Evolutionary conservation across 2,113 vertebrate species (phyloP).

Genomic region (Ranitomeya imitator): DNA sequence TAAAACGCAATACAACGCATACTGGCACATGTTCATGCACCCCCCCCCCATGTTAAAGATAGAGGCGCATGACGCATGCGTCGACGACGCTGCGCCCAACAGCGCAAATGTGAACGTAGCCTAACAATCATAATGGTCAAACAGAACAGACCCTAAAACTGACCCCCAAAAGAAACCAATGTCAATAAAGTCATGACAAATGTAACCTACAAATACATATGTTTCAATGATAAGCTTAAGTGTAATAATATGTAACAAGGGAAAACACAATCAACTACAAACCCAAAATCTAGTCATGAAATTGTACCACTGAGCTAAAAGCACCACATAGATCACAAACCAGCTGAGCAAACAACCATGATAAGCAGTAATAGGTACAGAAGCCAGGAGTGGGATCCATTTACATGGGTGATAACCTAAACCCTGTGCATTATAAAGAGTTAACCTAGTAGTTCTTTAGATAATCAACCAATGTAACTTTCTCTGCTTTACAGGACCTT

Average conservation of each 20-base stretch:
- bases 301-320: background rate
- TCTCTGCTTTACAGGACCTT: background rate
- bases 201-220: background rate
- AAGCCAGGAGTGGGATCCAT: background rate
- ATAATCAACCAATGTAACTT: conserved; percentile 11
- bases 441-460: background rate
- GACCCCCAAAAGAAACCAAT: background rate
- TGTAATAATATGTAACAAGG: too few relatives aligned
- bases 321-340: background rate
- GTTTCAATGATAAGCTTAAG: too few relatives aligned
- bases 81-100: too few relatives aligned
- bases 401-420: background rate
- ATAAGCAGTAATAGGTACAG: background rate
- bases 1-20: too few relatives aligned
- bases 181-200: background rate
- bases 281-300: background rate
- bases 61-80: too few relatives aligned
- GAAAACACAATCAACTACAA: background rate
- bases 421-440: background rate
- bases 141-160: background rate
- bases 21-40: too few relatives aligned
- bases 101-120: too few relatives aligned
- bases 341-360: background rate
- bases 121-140: background rate
- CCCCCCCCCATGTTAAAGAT: too few relatives aligned